A percentile compares a stretch with the other conserved stretches of the same genome.
phyloP scores from a whole-genome alignment of 1,140 invertebrate species.

The Panulirus ornatus region DNA sequence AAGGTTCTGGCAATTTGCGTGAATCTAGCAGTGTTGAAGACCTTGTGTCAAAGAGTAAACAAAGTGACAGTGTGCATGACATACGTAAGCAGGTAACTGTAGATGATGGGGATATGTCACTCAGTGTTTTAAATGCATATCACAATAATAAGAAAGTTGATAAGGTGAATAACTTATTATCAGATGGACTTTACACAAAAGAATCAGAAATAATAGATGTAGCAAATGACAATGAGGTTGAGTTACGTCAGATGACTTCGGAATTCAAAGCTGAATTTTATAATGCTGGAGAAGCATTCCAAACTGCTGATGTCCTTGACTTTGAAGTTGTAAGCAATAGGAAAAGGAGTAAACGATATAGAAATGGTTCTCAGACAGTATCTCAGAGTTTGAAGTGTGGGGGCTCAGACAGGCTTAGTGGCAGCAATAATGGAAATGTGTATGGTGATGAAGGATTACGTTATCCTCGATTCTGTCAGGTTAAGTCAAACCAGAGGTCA shows the following conservation, averaged over 20 bases:
- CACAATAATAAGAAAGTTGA: constrained; percentile 62
- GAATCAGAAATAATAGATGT: constrained; percentile 38
- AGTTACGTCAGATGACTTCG: constrained; percentile 38
- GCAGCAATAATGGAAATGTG: constrained; percentile 43
- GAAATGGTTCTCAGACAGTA: constrained; percentile 17
- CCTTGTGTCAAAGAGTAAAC: constrained; percentile 71
- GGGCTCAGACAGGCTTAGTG: constrained; percentile 38
- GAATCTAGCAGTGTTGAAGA: constrained; percentile 74
- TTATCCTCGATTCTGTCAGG: constrained; percentile 36
- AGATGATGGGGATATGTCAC: constrained; percentile 71
- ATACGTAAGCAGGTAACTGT: constrained; percentile 74
- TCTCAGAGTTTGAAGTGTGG: constrained; percentile 22
- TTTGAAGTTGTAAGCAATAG: constrained; percentile 74
- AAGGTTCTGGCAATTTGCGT: constrained; percentile 50
- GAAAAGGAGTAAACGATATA: constrained; percentile 59
- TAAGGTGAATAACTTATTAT: constrained; percentile 33
- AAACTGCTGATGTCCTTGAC: constrained; percentile 54
- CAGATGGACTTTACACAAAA: constrained; percentile 53
- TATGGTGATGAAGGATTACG: constrained; percentile 36
- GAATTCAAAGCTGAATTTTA: constrained; percentile 74
- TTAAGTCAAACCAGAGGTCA: constrained; percentile 15
- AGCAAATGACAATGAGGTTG: constrained; percentile 57
- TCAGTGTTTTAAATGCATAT: constrained; percentile 55
- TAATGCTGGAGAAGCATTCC: constrained; percentile 70
- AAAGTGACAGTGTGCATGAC: constrained; percentile 64